Percentiles rank a stretch among this genome's conserved stretches.
phyloP scores from a whole-genome alignment of 2,797 vertebrate species.

The Picus viridis region DNA sequence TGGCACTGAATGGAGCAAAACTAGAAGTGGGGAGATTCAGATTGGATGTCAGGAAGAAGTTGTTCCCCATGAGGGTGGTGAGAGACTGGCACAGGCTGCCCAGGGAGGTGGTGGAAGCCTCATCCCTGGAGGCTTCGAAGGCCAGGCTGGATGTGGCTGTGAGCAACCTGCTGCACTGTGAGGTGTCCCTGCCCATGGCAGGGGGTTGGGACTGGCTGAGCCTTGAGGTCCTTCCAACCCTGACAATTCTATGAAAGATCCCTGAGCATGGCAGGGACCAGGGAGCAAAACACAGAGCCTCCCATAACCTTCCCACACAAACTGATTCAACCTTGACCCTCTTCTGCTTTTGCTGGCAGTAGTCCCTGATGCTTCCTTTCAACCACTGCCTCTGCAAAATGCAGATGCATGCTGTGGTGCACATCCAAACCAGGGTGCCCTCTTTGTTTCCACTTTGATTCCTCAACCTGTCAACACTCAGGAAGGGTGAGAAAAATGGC shows the following conservation, averaged over 20 bases:
- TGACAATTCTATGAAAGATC: background rate
- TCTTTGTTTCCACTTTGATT: background rate
- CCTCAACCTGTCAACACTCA: background rate
- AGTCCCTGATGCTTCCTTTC: background rate
- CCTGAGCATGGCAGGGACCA: background rate
- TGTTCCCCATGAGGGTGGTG: too few relatives aligned
- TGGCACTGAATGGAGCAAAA: too few relatives aligned
- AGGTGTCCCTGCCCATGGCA: too few relatives aligned
- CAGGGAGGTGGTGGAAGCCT: too few relatives aligned
- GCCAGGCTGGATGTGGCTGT: too few relatives aligned
- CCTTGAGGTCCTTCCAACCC: too few relatives aligned
- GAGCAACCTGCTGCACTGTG: too few relatives aligned
- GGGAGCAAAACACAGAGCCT: background rate
- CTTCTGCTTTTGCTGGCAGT: background rate
- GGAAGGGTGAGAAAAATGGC: background rate
- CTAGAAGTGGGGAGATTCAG: too few relatives aligned
- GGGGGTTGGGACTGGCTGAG: too few relatives aligned
- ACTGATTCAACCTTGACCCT: background rate
- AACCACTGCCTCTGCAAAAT: background rate
- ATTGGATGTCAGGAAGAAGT: too few relatives aligned
- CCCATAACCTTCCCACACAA: background rate
- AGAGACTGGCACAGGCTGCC: too few relatives aligned
- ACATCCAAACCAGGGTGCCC: background rate
- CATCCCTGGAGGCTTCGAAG: too few relatives aligned
- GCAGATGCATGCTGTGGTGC: background rate